phyloP scores from a whole-genome alignment of 2,797 vertebrate species.

The Dipus sagitta region DNA sequence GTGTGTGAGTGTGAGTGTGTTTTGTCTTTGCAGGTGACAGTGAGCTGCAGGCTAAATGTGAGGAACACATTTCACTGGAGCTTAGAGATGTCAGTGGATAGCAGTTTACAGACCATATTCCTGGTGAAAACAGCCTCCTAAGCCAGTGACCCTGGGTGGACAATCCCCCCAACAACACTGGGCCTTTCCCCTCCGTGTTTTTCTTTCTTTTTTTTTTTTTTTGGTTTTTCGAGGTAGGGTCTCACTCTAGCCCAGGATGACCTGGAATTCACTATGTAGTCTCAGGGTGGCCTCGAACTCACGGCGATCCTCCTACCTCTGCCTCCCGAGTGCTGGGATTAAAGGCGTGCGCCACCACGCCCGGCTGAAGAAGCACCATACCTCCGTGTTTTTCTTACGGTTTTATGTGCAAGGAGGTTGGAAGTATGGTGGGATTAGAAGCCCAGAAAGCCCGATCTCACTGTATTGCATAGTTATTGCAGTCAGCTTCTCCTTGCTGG shows the following conservation, averaged over 20 bases:
- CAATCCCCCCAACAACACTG: background rate
- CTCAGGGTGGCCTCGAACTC: too few species aligned
- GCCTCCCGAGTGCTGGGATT: too few species aligned
- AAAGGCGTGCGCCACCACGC: too few species aligned
- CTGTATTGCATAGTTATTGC: background rate
- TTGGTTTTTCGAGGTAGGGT: too few species aligned
- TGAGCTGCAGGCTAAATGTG: background rate
- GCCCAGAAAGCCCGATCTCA: background rate
- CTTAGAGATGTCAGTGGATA: background rate
- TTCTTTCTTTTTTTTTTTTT: too few species aligned
- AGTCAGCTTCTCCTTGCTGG: too few species aligned
- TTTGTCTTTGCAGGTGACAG: background rate
- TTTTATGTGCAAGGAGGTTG: background rate
- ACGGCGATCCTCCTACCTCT: too few species aligned
- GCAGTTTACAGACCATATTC: background rate
- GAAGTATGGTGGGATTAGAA: background rate
- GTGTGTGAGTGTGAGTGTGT: background rate
- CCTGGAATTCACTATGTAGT: too few species aligned
- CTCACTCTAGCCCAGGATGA: too few species aligned
- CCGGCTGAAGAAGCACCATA: too few species aligned
- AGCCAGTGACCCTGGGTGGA: background rate
- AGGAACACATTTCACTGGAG: background rate
- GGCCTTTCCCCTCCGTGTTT: background rate
- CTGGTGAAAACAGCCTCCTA: background rate
- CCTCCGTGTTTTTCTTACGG: background rate